Base-by-base conservation (phyloP, 2,888 invertebrate genomes). In the Ptychoptera contaminata region DNA sequence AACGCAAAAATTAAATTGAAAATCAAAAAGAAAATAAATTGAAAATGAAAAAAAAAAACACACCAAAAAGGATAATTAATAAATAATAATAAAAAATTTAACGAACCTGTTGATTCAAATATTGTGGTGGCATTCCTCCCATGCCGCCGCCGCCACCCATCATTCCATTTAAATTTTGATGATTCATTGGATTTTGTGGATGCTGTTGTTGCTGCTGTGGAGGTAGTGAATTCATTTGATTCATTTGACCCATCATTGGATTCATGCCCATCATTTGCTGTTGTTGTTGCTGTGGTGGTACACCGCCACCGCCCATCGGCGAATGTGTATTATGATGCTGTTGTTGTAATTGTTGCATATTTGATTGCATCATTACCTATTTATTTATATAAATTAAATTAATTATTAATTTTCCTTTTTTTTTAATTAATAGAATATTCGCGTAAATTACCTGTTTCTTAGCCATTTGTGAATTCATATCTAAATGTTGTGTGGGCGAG, bases 41-140 rank as follows among this genome's bases (percentile, higher is more conserved):
- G n/a, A 32, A 32, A 32, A 4, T 3, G 9, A 32, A 32, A 32
- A 32, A n/a, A 32, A 32, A 32, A 71, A 49, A 31, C n/a, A n/a
- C n/a, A n/a, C n/a, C n/a, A 40, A 32, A 40, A 30, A 31, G 31
- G 31, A 34, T 34, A 34, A n/a, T 4, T 6, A n/a, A 34, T 4
- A 34, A 34, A 34, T 34, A 34, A 40, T 23, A 30, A 14, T 23
- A 30, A 40, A 30, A 40, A 23, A 30, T 30, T 31, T 40, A 40
- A 31, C 70, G 71, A 44, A 60, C 61, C 56, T 70, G 72, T 53
- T 63, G 61, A 55, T 69, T 70, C 29, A 65, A 71, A 49, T 63
- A 70, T 51, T 63, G 69, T 48, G 62, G 70, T 50, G 59, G 70
- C 42, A 42, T 42, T 42, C 42, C 42, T 34, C 23, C 23, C 23